Percentiles rank a stretch among this genome's conserved stretches.
Evolutionary conservation across 2,113 vertebrate genomes (phyloP).

Genomic region (Perca schrenkii): DNA sequence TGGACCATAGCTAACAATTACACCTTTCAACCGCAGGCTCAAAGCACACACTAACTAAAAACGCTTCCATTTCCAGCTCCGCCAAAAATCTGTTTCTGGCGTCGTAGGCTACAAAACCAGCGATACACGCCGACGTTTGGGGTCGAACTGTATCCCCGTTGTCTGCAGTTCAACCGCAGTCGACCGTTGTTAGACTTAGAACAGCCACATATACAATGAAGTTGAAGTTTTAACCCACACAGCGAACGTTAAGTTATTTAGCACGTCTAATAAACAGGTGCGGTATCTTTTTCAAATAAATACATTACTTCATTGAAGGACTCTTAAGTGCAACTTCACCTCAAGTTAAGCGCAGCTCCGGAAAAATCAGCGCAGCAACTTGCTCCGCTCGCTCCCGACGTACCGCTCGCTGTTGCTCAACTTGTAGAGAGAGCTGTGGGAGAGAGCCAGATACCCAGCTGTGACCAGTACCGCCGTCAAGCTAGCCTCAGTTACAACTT

Average conservation of each 20-base stretch:
- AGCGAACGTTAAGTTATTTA: slow-evolving; percentile 8
- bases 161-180: slow-evolving; percentile 29
- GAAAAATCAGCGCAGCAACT: slow-evolving; percentile 64
- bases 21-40: slow-evolving; percentile 23
- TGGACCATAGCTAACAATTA: not conserved
- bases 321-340: slow-evolving; percentile 56
- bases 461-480: slow-evolving; percentile 54
- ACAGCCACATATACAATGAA: slow-evolving; percentile 35
- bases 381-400: slow-evolving; percentile 55
- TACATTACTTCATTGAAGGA: rapidly evolving
- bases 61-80: not conserved
- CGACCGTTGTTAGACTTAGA: not conserved
- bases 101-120: not conserved
- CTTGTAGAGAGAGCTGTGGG: slow-evolving; percentile 48
- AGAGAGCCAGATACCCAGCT: slow-evolving; percentile 56
- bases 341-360: slow-evolving; percentile 58
- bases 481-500: rapidly evolving
- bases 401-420: slow-evolving; percentile 68
- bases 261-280: not conserved
- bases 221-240: slow-evolving; percentile 51
- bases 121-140: not conserved
- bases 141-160: not conserved
- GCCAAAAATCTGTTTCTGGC: not conserved
- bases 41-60: not conserved
- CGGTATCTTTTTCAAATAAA: rapidly evolving